Evolutionary conservation across 2,888 invertebrate species (phyloP).

Genomic region (Subacronicta megacephala): DNA sequence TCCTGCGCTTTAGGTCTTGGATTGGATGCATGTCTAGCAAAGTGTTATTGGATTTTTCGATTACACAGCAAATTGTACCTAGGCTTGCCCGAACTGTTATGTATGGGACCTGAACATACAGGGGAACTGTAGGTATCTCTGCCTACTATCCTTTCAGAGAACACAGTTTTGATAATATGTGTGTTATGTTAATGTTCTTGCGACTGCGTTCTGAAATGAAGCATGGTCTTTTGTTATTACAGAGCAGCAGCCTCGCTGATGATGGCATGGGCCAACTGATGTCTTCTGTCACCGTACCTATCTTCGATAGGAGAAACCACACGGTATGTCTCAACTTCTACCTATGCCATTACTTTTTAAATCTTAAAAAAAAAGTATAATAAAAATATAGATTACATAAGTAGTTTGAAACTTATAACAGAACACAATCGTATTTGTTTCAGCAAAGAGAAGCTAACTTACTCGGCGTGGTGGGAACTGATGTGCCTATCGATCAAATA

Average conservation of each 20-base stretch:
- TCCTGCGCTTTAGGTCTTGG: too few species aligned
- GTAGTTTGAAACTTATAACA: not conserved
- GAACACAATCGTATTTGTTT: constrained; percentile 48
- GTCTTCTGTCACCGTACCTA: constrained; percentile 98
- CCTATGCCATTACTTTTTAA: not conserved
- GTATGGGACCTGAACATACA: too few species aligned
- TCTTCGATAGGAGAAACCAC: constrained; percentile 97
- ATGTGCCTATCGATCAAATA: constrained; percentile 98
- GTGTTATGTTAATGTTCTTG: too few species aligned
- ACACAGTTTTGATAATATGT: too few species aligned
- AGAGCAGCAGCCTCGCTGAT: constrained; percentile 92
- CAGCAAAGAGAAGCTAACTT: constrained; percentile 96
- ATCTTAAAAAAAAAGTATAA: not conserved
- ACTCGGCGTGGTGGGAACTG: constrained; percentile 98
- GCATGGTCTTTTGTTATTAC: constrained; percentile 53
- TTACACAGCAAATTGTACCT: too few species aligned
- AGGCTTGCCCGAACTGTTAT: too few species aligned
- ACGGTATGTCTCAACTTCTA: constrained; percentile 90
- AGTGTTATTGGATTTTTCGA: too few species aligned
- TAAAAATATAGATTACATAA: not conserved
- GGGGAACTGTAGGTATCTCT: too few species aligned
- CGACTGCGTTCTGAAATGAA: too few species aligned
- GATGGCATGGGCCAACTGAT: constrained; percentile 95
- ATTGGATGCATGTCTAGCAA: too few species aligned
- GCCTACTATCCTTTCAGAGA: too few species aligned